Percentiles rank a stretch among this genome's conserved stretches.
Conservation (phyloP, 2,113 vertebrate genomes). For the Perca flavescens region DNA sequence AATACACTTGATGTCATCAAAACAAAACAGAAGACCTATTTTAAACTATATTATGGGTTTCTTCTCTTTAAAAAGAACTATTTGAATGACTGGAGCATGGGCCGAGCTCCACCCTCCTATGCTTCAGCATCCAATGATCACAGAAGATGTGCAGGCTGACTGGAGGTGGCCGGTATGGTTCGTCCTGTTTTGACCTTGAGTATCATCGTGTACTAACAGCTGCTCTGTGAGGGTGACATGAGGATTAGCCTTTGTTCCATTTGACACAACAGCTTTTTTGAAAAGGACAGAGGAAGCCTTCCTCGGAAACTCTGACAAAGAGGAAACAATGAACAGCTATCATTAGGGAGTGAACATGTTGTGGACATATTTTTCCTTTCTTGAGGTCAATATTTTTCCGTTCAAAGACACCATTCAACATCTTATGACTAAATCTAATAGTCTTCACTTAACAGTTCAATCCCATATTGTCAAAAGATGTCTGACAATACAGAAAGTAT, state of each 20-base stretch:
- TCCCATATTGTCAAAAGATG: not conserved
- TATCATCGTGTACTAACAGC: slow-evolving; percentile 22
- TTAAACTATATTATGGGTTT: not conserved
- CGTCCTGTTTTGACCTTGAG: slow-evolving; percentile 51
- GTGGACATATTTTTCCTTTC: not conserved
- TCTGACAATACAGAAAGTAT: not conserved
- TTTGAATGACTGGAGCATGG: slow-evolving; percentile 19
- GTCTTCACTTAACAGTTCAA: not conserved
- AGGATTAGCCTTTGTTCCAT: slow-evolving; percentile 55
- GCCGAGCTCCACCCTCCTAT: not conserved
- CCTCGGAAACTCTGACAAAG: slow-evolving; percentile 55
- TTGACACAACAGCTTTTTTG: slow-evolving; percentile 43
- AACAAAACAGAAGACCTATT: not conserved
- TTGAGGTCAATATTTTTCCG: slow-evolving; percentile 24
- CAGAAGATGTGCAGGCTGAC: not conserved
- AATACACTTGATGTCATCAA: slow-evolving; percentile 17
- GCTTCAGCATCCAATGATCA: slow-evolving; percentile 15
- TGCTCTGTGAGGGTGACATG: slow-evolving; percentile 45
- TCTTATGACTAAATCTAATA: not conserved
- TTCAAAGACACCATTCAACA: not conserved
- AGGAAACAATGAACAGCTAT: slow-evolving; percentile 51
- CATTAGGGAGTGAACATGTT: slow-evolving; percentile 12
- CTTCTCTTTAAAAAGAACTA: not conserved
- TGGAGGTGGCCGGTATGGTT: not conserved
- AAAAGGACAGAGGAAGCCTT: slow-evolving; percentile 27